Conservation (phyloP, 2,888 invertebrate species). For the Dexiosoma caninum region DNA sequence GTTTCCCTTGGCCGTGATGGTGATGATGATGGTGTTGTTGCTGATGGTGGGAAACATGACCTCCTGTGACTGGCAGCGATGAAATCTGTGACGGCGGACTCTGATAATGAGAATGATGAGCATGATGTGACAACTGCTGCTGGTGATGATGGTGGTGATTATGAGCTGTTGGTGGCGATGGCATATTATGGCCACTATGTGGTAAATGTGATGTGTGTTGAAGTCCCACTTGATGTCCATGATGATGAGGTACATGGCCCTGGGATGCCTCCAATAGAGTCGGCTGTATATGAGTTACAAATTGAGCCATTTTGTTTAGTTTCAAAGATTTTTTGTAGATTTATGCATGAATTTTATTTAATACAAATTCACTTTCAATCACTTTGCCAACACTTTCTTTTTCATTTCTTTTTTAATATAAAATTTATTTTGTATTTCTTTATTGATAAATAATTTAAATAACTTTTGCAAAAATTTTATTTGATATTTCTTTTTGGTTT, state of each 20-base stretch:
- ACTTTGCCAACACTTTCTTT: slow-evolving; percentile 6
- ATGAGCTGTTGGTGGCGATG: slow-evolving; percentile 74
- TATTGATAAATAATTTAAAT: background rate
- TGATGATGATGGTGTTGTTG: slow-evolving; percentile 16
- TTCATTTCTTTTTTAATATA: background rate
- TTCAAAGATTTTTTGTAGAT: slow-evolving; percentile 32
- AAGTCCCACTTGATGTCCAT: slow-evolving; percentile 78
- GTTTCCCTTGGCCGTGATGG: slow-evolving; percentile 68
- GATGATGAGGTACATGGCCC: slow-evolving; percentile 80
- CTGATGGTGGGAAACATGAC: slow-evolving; percentile 42
- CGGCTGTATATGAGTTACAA: slow-evolving; percentile 81
- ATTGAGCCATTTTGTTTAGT: slow-evolving; percentile 79
- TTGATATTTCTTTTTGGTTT: slow-evolving; percentile 20
- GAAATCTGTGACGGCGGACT: slow-evolving; percentile 64
- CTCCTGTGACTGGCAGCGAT: slow-evolving; percentile 61
- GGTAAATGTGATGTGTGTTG: slow-evolving; percentile 77
- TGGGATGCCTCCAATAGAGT: slow-evolving; percentile 81
- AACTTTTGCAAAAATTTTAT: background rate
- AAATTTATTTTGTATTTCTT: background rate
- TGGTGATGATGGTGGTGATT: slow-evolving; percentile 72
- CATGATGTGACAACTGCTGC: slow-evolving; percentile 52
- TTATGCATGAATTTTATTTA: background rate
- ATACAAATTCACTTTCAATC: slow-evolving; percentile 2
- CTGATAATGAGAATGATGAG: slow-evolving; percentile 66
- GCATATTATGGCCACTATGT: slow-evolving; percentile 78